Percentiles rank a stretch among this genome's conserved stretches.
These are phyloP conservation scores for Parapristionchus giblindavisi DNA, from an alignment of 2,888 invertebrate species.

Conservation along the genomic window DNA sequence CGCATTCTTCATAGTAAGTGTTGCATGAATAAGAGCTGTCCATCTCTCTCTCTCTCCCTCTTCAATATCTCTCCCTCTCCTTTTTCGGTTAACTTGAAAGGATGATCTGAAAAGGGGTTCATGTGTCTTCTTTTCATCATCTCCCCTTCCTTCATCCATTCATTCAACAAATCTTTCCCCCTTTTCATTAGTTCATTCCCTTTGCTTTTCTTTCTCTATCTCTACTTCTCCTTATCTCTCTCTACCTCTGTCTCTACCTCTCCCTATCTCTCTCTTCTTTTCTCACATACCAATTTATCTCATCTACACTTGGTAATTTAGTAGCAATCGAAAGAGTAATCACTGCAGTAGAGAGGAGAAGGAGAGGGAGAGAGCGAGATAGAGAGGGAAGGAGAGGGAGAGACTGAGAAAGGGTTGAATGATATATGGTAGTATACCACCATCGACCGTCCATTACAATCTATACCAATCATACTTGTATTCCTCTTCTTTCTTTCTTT, in stretches of 20 bases:
- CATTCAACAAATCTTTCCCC: not conserved
- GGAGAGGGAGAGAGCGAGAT: no score
- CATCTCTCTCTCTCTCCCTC: slow-evolving; percentile 7
- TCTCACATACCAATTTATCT: no score
- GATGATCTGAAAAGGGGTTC: no score
- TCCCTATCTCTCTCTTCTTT: no score
- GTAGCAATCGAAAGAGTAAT: no score
- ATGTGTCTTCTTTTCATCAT: not conserved
- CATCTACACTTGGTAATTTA: no score
- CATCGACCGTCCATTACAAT: not conserved
- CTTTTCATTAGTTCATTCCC: no score
- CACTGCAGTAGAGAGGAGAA: no score
- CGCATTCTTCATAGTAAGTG: not conserved
- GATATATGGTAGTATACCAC: no score
- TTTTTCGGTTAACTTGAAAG: slow-evolving; percentile 19
- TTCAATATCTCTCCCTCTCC: not conserved
- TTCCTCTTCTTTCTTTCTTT: slow-evolving; percentile 14
- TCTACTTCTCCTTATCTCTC: not conserved
- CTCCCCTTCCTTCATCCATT: not conserved
- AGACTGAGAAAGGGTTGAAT: slow-evolving; percentile 4
- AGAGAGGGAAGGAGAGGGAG: not conserved
- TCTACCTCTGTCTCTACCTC: not conserved
- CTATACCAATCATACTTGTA: not conserved
- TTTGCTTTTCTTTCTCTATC: no score
- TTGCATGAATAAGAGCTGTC: not conserved